phyloP scores from a whole-genome alignment of 2,888 invertebrate species.

The Acholoe squamosa region DNA sequence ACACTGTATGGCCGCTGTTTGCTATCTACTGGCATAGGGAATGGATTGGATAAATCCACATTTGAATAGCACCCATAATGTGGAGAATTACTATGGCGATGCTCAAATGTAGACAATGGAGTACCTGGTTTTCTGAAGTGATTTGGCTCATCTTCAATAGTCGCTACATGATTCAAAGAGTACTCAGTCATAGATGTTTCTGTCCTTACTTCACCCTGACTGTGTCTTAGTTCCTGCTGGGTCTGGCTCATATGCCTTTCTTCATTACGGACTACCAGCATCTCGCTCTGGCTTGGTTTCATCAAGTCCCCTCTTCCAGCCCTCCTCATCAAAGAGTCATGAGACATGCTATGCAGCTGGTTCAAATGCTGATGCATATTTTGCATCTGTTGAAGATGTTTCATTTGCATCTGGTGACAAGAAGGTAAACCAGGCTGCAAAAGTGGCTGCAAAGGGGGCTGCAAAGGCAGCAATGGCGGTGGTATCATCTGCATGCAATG shows the following conservation, averaged over 20 bases:
- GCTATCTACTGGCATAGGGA: neutral
- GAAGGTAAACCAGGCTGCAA: no score
- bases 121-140: neutral
- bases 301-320: neutral
- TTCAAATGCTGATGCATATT: slow-evolving; percentile 15
- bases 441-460: neutral
- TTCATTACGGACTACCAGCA: neutral
- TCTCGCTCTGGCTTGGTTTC: neutral
- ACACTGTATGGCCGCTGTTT: slow-evolving; percentile 22
- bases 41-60: slow-evolving; percentile 28
- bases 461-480: neutral
- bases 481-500: slow-evolving; percentile 42
- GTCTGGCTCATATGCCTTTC: neutral
- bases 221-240: neutral
- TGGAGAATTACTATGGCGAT: neutral
- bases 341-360: slow-evolving; percentile 35
- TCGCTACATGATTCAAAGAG: neutral
- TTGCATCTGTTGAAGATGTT: slow-evolving; percentile 17
- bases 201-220: neutral
- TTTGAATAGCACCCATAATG: slow-evolving; percentile 26
- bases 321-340: neutral
- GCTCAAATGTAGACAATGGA: neutral
- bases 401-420: neutral
- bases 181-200: neutral
- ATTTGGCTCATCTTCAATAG: neutral